Evolutionary conservation across 2,888 invertebrate species (phyloP).

Genomic region (Allacma fusca): DNA sequence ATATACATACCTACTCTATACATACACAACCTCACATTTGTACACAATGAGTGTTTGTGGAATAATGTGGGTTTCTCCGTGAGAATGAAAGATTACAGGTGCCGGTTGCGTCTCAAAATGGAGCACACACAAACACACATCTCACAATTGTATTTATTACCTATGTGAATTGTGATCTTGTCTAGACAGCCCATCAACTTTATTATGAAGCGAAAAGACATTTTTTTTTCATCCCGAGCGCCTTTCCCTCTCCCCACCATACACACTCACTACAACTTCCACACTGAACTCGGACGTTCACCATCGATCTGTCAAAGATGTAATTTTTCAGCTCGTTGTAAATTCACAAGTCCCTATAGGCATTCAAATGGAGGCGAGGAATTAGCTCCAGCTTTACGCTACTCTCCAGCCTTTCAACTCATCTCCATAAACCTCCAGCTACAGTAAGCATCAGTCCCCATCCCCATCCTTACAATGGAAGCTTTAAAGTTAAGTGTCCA

Average conservation of each 20-base stretch:
- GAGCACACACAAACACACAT: not conserved
- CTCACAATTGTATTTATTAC: slow-evolving; percentile 7
- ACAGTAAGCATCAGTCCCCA: too few species aligned
- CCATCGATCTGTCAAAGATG: not conserved
- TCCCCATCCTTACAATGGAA: too few species aligned
- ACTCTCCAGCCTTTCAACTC: not conserved
- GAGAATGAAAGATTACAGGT: slow-evolving; percentile 12
- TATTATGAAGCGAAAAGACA: not conserved
- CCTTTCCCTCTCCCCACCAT: not conserved
- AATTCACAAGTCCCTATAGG: not conserved
- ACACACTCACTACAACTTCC: not conserved
- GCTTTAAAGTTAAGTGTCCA: too few species aligned
- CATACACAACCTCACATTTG: too few species aligned
- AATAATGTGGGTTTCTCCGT: too few species aligned
- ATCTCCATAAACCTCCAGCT: too few species aligned
- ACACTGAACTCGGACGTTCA: not conserved
- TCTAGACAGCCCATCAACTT: slow-evolving; percentile 16
- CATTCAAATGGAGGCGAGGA: not conserved
- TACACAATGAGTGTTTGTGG: too few species aligned
- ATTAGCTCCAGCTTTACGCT: not conserved
- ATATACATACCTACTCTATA: too few species aligned
- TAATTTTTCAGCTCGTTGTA: slow-evolving; percentile 8
- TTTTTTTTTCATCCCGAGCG: not conserved
- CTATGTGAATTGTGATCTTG: not conserved
- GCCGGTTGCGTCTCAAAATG: not conserved